These are phyloP conservation scores for Serrognathus titanus DNA, from an alignment of 2,888 invertebrate genomes.

Conservation along the genomic window DNA sequence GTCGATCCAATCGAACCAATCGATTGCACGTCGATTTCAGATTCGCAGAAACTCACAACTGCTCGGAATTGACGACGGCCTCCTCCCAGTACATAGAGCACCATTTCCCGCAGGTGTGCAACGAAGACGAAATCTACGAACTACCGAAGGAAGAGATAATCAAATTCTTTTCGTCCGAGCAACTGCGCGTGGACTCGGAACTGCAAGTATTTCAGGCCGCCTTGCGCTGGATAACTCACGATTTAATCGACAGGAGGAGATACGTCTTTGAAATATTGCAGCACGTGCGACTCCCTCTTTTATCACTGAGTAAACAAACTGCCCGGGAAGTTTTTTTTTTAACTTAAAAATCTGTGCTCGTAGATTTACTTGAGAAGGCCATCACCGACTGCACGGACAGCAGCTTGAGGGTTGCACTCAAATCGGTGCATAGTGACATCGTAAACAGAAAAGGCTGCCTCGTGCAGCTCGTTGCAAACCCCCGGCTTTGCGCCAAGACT, in stretches of 20 bases:
- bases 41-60: slow-evolving; percentile 87
- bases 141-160: slow-evolving; percentile 74
- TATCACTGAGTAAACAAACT: slow-evolving; percentile 58
- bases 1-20: not conserved
- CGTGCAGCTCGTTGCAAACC: slow-evolving; percentile 72
- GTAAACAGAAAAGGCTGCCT: slow-evolving; percentile 71
- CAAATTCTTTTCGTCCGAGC: slow-evolving; percentile 78
- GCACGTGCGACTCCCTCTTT: slow-evolving; percentile 77
- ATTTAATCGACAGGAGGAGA: slow-evolving; percentile 71
- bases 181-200: slow-evolving; percentile 84
- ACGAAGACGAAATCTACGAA: slow-evolving; percentile 83
- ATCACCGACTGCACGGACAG: slow-evolving; percentile 76
- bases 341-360: slow-evolving; percentile 1
- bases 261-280: slow-evolving; percentile 83
- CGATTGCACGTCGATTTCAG: slow-evolving; percentile 38
- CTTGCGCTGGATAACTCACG: slow-evolving; percentile 82
- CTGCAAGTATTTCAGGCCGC: slow-evolving; percentile 86
- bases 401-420: slow-evolving; percentile 72
- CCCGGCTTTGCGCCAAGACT: slow-evolving; percentile 81
- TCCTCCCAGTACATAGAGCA: slow-evolving; percentile 79
- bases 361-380: slow-evolving; percentile 70
- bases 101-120: slow-evolving; percentile 76
- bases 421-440: slow-evolving; percentile 75
- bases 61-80: slow-evolving; percentile 70
- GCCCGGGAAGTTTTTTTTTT: not conserved